phyloP scores from a whole-genome alignment of 1,140 invertebrate species.

The Zophobas morio region DNA sequence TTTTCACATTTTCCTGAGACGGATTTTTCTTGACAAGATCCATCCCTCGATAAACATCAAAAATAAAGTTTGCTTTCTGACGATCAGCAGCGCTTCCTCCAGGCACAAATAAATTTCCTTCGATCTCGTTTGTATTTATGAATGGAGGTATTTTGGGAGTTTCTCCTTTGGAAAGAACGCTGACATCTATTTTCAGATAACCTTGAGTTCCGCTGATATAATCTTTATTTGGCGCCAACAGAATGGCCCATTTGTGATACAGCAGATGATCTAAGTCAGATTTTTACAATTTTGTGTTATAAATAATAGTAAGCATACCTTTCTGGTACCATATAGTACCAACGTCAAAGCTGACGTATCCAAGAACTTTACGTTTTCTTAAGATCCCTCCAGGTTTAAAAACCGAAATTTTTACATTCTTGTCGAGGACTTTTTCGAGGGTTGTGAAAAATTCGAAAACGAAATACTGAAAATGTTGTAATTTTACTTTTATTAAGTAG shows the following conservation, averaged over 20 bases:
- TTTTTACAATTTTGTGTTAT: background rate
- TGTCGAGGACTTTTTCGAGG: slow-evolving; percentile 67
- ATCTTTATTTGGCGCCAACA: slow-evolving; percentile 78
- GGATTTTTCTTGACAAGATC: slow-evolving; percentile 76
- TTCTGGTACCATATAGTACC: slow-evolving; percentile 79
- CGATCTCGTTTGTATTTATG: slow-evolving; percentile 79
- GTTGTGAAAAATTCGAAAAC: slow-evolving; percentile 77
- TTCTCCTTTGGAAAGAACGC: slow-evolving; percentile 79
- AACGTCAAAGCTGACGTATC: slow-evolving; percentile 78
- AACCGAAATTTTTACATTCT: slow-evolving; percentile 67
- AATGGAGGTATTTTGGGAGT: slow-evolving; percentile 74
- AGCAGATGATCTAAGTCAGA: slow-evolving; percentile 79
- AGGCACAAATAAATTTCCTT: slow-evolving; percentile 83
- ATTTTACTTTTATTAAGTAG: slow-evolving; percentile 21
- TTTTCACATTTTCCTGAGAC: slow-evolving; percentile 67
- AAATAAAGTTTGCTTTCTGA: slow-evolving; percentile 75
- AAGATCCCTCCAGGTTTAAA: slow-evolving; percentile 60
- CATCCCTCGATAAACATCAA: slow-evolving; percentile 78
- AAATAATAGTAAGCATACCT: slow-evolving; percentile 67
- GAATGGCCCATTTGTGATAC: slow-evolving; percentile 85
- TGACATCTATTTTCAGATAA: slow-evolving; percentile 84
- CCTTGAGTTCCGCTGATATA: slow-evolving; percentile 75
- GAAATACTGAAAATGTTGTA: slow-evolving; percentile 73
- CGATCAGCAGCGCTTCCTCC: slow-evolving; percentile 73
- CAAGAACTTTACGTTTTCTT: slow-evolving; percentile 71